Evolutionary conservation across 2,797 vertebrate genomes (phyloP), one percentile per base, ranked within the genome.

Genomic region (Lithobates pipiens): DNA sequence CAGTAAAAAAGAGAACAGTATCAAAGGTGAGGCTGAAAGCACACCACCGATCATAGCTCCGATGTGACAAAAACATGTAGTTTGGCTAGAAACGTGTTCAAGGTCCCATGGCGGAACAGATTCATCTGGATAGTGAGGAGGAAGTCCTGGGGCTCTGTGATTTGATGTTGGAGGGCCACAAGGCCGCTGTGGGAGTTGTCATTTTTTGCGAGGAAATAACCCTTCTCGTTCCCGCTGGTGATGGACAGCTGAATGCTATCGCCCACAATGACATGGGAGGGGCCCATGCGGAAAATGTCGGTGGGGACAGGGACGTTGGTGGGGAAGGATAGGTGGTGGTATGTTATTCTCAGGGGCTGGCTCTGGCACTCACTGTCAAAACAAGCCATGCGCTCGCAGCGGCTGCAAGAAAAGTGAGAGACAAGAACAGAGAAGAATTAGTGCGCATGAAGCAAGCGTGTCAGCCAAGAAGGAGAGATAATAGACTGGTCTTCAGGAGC

Each of bases 341-440:
- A 95, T 94, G 97, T 98, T 96, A 99, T 98, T 97, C 98, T 96
- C 96, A 98, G 90, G 91, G 98, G 98, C 95, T 96, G 95, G 94
- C 93, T 92, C 95, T 95, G 96, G 95, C 98, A 99, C 93, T 98
- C 96, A 96, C 93, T 96, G 90, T 97, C 97, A 96, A 96, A 96
- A 96, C 98, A 99, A 96, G 97, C 95, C 97, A 99, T 97, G 95
- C 97, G 98, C 93, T 99, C 98, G 65, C 98, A 99, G 96, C 97
- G 97, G 95, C 98, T 99, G 98, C 93, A 96, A 96, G 94, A 95
- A 91, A 95, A 94, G 94, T 91, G 94, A 93, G 91, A 93, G 94
- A 89, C 93, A 91, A 94, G 73, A 92, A 91, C 91, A 88, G 91
- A 93, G 89, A 90, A 89, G 90, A 88, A 90, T 95, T 94, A 96